Evolutionary conservation across 2,797 vertebrate species (phyloP).

Genomic region (Sciurus vulgaris): DNA sequence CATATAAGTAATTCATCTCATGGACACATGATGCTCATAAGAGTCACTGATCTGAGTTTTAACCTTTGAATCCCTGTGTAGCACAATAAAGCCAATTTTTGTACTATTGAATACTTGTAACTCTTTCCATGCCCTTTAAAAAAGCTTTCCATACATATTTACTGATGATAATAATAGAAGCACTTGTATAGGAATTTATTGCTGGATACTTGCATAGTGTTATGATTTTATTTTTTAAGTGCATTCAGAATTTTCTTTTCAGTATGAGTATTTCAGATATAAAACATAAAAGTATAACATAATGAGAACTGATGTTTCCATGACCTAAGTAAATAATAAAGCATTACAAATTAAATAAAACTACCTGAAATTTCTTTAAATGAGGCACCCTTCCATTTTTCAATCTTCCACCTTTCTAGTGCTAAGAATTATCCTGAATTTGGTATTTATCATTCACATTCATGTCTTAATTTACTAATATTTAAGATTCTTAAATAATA

Average conservation of each 20-base stretch:
- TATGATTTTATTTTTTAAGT: slow-evolving; percentile 20
- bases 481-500: neutral
- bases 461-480: neutral
- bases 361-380: neutral
- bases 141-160: slow-evolving; percentile 6
- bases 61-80: neutral
- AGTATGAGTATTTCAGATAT: neutral
- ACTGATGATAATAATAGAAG: neutral
- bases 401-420: neutral
- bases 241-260: neutral
- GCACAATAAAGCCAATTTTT: neutral
- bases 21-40: neutral
- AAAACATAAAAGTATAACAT: neutral
- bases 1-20: neutral
- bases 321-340: neutral
- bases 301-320: neutral
- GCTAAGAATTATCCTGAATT: neutral
- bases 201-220: neutral
- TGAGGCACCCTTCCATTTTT: neutral
- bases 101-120: neutral
- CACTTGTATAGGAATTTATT: slow-evolving; percentile 2
- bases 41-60: neutral
- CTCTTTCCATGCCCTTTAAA: neutral
- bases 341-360: neutral
- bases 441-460: neutral